These are phyloP conservation scores for Calliphora vicina DNA, from an alignment of 1,140 invertebrate species.

Conservation along the genomic window DNA sequence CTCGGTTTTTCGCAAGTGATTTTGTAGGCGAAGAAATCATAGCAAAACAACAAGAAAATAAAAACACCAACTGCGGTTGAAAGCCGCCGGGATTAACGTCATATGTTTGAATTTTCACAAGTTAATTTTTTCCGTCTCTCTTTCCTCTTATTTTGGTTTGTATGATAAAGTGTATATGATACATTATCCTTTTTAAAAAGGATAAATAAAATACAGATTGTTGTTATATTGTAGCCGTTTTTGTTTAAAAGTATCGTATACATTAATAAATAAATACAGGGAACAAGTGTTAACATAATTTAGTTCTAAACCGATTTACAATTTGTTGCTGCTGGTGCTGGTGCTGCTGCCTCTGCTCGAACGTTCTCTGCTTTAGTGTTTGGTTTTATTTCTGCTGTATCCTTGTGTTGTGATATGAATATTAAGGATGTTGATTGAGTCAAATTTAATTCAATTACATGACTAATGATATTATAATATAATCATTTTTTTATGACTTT, in stretches of 20 bases:
- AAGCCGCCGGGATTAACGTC: constrained; percentile 60
- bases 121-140: constrained; percentile 52
- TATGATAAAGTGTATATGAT: constrained; percentile 5
- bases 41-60: too few relatives aligned
- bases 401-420: constrained; percentile 14
- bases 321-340: not conserved
- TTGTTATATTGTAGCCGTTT: constrained; percentile 3
- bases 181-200: not conserved
- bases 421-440: constrained; percentile 31
- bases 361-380: not conserved
- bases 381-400: not conserved
- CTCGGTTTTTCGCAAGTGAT: constrained; percentile 42
- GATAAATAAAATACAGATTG: too few relatives aligned
- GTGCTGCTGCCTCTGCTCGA: not conserved
- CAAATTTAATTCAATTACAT: constrained; percentile 35
- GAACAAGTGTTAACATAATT: constrained; percentile 30
- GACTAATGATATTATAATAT: constrained; percentile 35
- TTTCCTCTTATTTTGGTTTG: not conserved
- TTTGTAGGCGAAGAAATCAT: constrained; percentile 22
- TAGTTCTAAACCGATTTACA: constrained; percentile 23
- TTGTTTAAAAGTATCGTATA: too few relatives aligned
- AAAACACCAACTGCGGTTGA: constrained; percentile 55
- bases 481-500: constrained; percentile 10
- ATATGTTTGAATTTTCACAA: constrained; percentile 61
- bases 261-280: too few relatives aligned